Conservation (phyloP, 2,888 invertebrate species). For the Parasteatoda lunata region DNA sequence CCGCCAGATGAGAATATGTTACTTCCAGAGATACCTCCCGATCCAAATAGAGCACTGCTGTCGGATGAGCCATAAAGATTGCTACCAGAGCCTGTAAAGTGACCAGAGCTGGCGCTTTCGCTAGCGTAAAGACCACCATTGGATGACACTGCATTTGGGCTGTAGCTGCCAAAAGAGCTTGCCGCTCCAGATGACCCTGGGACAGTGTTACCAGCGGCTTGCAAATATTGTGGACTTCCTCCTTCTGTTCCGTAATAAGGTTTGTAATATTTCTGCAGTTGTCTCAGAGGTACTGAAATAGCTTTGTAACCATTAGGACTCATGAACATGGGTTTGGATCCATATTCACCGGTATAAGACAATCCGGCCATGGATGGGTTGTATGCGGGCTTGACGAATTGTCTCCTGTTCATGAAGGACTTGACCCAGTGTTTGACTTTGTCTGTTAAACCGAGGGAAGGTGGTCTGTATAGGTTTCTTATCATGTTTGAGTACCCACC, state of each 20-base stretch:
- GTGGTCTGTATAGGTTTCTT: slow-evolving; percentile 55
- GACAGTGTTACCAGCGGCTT: not conserved
- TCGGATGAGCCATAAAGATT: slow-evolving; percentile 27
- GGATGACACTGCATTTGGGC: slow-evolving; percentile 1
- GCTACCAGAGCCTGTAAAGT: slow-evolving; percentile 29
- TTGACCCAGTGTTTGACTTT: slow-evolving; percentile 65
- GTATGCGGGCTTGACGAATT: slow-evolving; percentile 62
- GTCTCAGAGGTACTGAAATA: slow-evolving; percentile 55
- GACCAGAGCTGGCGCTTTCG: slow-evolving; percentile 38
- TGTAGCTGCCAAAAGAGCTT: slow-evolving; percentile 21
- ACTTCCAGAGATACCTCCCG: slow-evolving; percentile 9
- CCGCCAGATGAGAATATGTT: not conserved
- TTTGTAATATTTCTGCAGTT: slow-evolving; percentile 64
- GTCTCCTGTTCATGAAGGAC: slow-evolving; percentile 63
- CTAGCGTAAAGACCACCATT: slow-evolving; percentile 46
- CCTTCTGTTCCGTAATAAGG: slow-evolving; percentile 49
- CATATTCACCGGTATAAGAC: slow-evolving; percentile 36
- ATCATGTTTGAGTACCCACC: slow-evolving; percentile 55
- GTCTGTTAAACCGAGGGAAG: slow-evolving; percentile 51
- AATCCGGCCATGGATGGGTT: slow-evolving; percentile 30
- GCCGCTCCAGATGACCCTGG: slow-evolving; percentile 24
- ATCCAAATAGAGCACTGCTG: slow-evolving; percentile 12
- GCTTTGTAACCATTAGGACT: slow-evolving; percentile 48
- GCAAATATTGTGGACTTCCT: not conserved
- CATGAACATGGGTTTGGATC: slow-evolving; percentile 42